These are phyloP conservation scores for Stegodyphus mimosarum DNA, from an alignment of 1,140 invertebrate genomes.

Conservation along the genomic window DNA sequence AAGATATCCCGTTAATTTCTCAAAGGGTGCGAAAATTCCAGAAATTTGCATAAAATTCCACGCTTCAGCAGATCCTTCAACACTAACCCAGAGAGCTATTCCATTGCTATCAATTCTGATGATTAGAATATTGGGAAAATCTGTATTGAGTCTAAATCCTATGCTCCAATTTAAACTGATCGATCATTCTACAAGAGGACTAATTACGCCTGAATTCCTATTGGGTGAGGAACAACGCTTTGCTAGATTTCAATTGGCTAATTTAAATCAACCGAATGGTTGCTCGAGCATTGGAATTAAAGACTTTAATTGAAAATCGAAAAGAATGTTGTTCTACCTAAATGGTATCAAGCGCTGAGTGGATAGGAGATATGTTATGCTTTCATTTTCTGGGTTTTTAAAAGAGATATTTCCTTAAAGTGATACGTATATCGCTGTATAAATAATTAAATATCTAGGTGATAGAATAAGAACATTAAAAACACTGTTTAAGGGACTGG, in stretches of 20 bases:
- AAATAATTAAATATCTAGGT: too few relatives aligned
- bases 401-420: too few relatives aligned
- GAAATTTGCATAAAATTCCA: not conserved
- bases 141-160: constrained; percentile 26
- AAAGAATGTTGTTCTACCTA: constrained; percentile 39
- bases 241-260: constrained; percentile 26
- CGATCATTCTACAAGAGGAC: constrained; percentile 30
- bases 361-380: too few relatives aligned
- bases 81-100: not conserved
- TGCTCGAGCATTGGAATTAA: constrained; percentile 25
- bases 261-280: constrained; percentile 38
- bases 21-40: not conserved
- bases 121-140: constrained; percentile 11
- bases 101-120: constrained; percentile 1
- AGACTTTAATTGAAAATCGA: constrained; percentile 47
- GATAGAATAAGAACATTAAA: too few relatives aligned
- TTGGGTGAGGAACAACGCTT: constrained; percentile 10
- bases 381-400: too few relatives aligned
- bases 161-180: constrained; percentile 2
- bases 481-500: too few relatives aligned
- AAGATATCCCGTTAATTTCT: too few relatives aligned
- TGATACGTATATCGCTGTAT: too few relatives aligned
- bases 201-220: constrained; percentile 33
- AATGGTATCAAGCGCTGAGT: constrained; percentile 8
- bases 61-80: not conserved